Conservation (phyloP, 1,140 invertebrate species). For the Sycophila sp. region DNA sequence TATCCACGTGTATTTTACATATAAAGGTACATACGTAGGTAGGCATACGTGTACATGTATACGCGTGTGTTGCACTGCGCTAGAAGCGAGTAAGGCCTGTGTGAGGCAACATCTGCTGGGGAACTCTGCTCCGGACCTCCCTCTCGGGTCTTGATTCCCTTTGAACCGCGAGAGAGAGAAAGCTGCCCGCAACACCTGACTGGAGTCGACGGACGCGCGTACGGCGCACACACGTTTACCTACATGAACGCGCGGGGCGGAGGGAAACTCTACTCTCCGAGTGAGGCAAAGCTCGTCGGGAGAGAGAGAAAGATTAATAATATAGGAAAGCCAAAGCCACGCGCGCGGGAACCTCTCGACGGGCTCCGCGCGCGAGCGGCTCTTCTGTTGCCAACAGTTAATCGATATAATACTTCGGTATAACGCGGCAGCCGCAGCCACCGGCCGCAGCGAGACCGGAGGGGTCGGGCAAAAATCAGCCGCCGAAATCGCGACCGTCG, state of each 20-base stretch:
- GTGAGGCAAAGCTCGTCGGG: constrained; percentile 12
- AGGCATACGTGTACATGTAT: background rate
- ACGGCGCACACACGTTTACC: background rate
- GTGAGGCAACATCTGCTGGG: background rate
- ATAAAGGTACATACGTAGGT: background rate
- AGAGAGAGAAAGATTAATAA: constrained; percentile 64
- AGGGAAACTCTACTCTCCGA: no score
- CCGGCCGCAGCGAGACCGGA: no score
- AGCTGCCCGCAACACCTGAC: constrained; percentile 57
- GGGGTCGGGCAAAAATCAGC: no score
- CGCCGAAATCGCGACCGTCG: no score
- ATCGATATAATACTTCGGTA: constrained; percentile 66
- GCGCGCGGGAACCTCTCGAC: constrained; percentile 42
- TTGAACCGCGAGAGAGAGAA: constrained; percentile 46
- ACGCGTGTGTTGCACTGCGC: background rate
- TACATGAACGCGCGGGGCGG: background rate
- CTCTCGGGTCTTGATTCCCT: constrained; percentile 44
- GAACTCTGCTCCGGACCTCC: background rate
- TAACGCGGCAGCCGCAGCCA: constrained; percentile 50
- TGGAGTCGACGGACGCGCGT: background rate
- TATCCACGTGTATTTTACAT: background rate
- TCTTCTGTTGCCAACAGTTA: constrained; percentile 66
- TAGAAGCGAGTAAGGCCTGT: no score
- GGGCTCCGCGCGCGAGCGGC: constrained; percentile 45
- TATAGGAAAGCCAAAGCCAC: constrained; percentile 63